A percentile compares a stretch with the other conserved stretches of the same genome.
Conservation (phyloP, 2,113 vertebrate species). For the Epinephelus moara region DNA sequence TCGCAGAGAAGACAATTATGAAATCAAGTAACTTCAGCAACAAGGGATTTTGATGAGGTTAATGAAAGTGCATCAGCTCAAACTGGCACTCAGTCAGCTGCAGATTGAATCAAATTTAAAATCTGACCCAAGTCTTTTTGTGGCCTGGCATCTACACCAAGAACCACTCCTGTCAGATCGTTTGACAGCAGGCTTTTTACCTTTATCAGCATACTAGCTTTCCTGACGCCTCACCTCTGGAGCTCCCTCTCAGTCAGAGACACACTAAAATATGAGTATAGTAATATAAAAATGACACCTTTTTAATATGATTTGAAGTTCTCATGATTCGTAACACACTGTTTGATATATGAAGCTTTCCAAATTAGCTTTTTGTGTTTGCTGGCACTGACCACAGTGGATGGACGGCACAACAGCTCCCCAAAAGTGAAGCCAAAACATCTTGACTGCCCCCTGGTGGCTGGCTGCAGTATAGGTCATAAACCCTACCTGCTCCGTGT, state of each 20-base stretch:
- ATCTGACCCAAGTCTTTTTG: background rate
- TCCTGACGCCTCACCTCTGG: background rate
- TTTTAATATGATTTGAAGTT: background rate
- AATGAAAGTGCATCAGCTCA: background rate
- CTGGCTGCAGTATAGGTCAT: too few relatives aligned
- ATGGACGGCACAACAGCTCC: too few relatives aligned
- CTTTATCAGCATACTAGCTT: background rate
- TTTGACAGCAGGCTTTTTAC: background rate
- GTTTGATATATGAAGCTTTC: background rate
- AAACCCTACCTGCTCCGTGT: too few relatives aligned
- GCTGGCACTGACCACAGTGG: too few relatives aligned
- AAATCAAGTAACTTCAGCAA: background rate
- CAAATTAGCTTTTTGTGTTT: background rate
- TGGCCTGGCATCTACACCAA: background rate
- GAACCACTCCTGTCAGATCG: background rate
- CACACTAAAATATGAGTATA: background rate
- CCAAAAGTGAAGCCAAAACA: too few relatives aligned
- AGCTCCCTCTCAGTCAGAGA: background rate
- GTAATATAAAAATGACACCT: background rate
- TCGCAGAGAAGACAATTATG: slow-evolving; percentile 1
- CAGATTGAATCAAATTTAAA: slow-evolving; percentile 1
- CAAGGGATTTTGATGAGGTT: slow-evolving; percentile 24
- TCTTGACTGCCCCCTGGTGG: too few relatives aligned
- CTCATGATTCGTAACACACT: background rate
- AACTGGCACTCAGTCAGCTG: background rate